Evolutionary conservation across 2,888 invertebrate genomes (phyloP), one percentile per base, ranked within the genome.

Genomic region (Pandemis heparana): DNA sequence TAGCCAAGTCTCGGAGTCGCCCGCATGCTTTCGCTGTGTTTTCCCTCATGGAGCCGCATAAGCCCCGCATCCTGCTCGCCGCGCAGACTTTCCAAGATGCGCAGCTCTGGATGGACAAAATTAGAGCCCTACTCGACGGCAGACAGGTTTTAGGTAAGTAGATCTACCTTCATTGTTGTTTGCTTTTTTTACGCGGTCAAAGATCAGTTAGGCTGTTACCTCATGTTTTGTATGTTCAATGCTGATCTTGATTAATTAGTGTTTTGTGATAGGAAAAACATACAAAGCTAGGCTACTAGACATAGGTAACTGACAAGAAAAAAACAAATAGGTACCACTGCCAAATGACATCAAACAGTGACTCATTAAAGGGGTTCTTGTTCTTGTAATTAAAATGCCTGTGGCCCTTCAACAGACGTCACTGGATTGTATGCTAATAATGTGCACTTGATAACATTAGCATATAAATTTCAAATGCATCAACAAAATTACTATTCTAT

Each of bases 21-120:
- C 95, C 95, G 46, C 96, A 96, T 82, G 96, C 96, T 12, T 97
- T 97, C 82, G 96, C 96, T 4, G 95, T 97, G 75, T 96, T 96
- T 81, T 92, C 95, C 8, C 83, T 92, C 0, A 94, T 92, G 14
- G 92, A 95, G 67, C 95, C 95, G 53, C 92, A 95, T 69, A 96
- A 96, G 81, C 96, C 96, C 0, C 89, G 96, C 14, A 87, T 97
- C 16, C 95, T 96, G 76, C 91, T 97, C 74, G 96, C 96, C 0
- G 96, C 96, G 0, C 92, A 87, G 70, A 95, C 96, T 0, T 95
- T 96, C 77, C 95, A 95, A 23, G 96, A 97, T 75, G 95, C 95
- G 7, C 96, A 97, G 80, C 83, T 92, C 66, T 97, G 97, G 97
- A 97, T 97, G 95, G 92, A 95, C 12, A 95, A 95, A 76, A 95